Conservation (phyloP, 2,113 vertebrate genomes). For the Dryoscopus gambensis region DNA sequence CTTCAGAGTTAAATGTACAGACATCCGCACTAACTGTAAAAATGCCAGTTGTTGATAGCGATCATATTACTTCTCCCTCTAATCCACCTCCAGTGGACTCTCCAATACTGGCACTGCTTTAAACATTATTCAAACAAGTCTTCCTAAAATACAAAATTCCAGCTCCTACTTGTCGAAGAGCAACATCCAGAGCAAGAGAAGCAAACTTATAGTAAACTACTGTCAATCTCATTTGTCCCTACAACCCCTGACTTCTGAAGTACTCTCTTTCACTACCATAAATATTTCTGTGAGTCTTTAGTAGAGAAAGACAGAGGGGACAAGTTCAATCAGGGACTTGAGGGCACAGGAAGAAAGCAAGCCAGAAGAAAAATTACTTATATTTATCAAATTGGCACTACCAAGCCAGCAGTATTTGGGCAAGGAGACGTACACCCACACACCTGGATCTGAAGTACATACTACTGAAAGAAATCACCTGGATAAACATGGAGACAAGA, state of each 20-base stretch:
- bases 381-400: not conserved
- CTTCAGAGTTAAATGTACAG: not conserved
- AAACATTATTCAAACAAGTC: not conserved
- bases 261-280: not conserved
- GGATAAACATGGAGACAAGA: not conserved
- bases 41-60: not conserved
- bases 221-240: not conserved
- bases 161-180: not conserved
- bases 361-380: not conserved
- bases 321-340: not conserved
- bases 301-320: not conserved
- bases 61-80: not conserved
- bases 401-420: not conserved
- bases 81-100: not conserved
- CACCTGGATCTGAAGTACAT: not conserved
- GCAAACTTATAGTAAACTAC: not conserved
- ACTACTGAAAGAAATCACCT: not conserved
- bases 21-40: not conserved
- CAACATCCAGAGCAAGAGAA: not conserved
- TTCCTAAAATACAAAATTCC: not conserved
- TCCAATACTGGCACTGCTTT: not conserved
- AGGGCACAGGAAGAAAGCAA: not conserved
- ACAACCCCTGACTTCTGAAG: not conserved
- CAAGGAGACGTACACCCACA: not conserved
- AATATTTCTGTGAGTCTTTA: not conserved